Conservation (phyloP, 2,888 invertebrate genomes). For the Tetropium fuscum region DNA sequence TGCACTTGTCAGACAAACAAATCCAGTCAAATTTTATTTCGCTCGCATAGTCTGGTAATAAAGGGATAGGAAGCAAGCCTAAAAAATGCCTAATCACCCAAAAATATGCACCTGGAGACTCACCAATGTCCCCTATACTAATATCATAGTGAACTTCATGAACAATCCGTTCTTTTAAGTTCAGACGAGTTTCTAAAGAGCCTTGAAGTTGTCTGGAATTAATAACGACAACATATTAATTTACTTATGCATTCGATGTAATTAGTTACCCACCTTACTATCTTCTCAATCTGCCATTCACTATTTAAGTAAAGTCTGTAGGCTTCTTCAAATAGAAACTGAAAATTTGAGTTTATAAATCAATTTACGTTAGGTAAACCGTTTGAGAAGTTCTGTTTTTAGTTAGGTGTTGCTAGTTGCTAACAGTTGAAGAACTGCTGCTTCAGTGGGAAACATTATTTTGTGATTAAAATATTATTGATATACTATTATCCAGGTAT, state of each 20-base stretch:
- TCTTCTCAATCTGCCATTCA: constrained; percentile 25
- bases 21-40: constrained; percentile 44
- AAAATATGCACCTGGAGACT: constrained; percentile 43
- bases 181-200: constrained; percentile 36
- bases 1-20: constrained; percentile 40
- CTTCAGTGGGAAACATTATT: too few species aligned
- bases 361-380: too few species aligned
- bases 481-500: too few species aligned
- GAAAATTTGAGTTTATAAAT: constrained; percentile 29
- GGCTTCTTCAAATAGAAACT: constrained; percentile 43
- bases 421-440: too few species aligned
- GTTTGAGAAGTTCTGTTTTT: too few species aligned
- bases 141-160: constrained; percentile 29
- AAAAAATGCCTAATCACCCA: constrained; percentile 53
- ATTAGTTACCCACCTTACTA: constrained; percentile 35
- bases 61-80: constrained; percentile 49
- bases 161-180: constrained; percentile 46
- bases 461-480: too few species aligned
- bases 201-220: constrained; percentile 34
- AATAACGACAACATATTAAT: too few species aligned
- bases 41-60: constrained; percentile 44
- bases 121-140: constrained; percentile 1
- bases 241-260: not conserved
- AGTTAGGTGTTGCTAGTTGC: too few species aligned
- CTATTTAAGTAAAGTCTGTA: constrained; percentile 29